Base-by-base conservation (phyloP, 2,797 vertebrate genomes). In the Cheirogaleus major region DNA sequence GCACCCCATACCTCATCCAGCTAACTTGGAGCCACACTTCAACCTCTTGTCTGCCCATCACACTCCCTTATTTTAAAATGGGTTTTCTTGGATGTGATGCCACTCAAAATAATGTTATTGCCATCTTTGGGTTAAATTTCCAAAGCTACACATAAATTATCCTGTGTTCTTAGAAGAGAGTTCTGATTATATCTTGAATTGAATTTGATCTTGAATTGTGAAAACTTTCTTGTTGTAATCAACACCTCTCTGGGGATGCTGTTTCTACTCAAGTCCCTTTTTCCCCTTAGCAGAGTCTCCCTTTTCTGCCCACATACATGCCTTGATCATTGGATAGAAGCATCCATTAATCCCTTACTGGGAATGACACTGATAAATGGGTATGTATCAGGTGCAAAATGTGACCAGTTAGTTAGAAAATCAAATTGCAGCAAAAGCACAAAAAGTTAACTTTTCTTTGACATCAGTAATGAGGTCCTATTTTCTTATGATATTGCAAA, bases 401-500 rank as follows among this genome's bases (percentile, higher is more conserved):
- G 38, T 85, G 7, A 86, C 5, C 30, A 48, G 20, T 65, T 50
- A 57, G 38, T 41, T 89, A 94, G 23, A 78, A 90, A 81, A n/a
- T 65, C 45, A 91, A 67, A 55, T 14, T 87, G 22, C 5, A 89
- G 32, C 5, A 91, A 92, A 96, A 43, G 5, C 1, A 38, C 22
- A 52, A 32, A 85, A 72, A 72, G 2, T n/a, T 76, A 79, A 2
- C 55, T 90, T 81, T 96, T 65, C 50, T 78, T 94, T 87, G 70
- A 52, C 2, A 61, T 7, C 35, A 69, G 59, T 4, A 73, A 30
- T 38, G 73, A 94, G 27, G 14, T 32, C 25, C 61, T 75, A 72
- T 79, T 88, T 92, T 72, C n/a, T 80, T 52, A 41, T 65, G 57
- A 82, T 95, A 78, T 82, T 43, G 13, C 23, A 52, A 82, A 96